A percentile compares a stretch with the other conserved stretches of the same genome.
phyloP scores from a whole-genome alignment of 2,113 vertebrate genomes.

The Acanthochromis polyacanthus region DNA sequence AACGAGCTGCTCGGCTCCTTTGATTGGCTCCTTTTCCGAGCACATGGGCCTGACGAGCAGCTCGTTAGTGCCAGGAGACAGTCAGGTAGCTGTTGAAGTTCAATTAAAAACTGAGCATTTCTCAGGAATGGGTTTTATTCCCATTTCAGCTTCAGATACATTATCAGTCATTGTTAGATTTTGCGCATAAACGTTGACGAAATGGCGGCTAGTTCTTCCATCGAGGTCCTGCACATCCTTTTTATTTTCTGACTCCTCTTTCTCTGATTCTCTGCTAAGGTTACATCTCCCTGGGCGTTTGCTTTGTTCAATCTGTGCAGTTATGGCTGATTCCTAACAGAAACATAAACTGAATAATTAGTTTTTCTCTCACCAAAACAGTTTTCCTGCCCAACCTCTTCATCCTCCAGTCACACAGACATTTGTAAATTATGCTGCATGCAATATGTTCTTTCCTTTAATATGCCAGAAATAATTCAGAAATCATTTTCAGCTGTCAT shows the following conservation, averaged over 20 bases:
- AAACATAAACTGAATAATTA: slow-evolving; percentile 30
- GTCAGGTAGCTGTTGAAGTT: slow-evolving; percentile 30
- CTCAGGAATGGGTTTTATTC: slow-evolving; percentile 33
- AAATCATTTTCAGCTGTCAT: neutral
- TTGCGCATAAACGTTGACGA: neutral
- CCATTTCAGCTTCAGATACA: slow-evolving; percentile 18
- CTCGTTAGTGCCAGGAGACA: slow-evolving; percentile 42
- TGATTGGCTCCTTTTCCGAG: slow-evolving; percentile 36
- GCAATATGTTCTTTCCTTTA: too few relatives aligned
- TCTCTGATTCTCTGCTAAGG: neutral
- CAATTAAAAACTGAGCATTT: slow-evolving; percentile 45
- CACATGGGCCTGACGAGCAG: slow-evolving; percentile 18
- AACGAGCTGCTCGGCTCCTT: slow-evolving; percentile 5
- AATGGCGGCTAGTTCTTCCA: neutral
- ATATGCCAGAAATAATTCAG: too few relatives aligned
- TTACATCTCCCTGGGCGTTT: neutral
- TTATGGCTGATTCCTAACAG: neutral
- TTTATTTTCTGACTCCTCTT: neutral
- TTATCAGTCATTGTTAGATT: slow-evolving; percentile 13
- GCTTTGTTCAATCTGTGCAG: neutral
- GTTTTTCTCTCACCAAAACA: neutral
- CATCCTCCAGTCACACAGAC: neutral
- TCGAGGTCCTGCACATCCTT: neutral
- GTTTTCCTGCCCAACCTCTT: too few relatives aligned
- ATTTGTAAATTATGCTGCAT: neutral